These are phyloP conservation scores for Papilio aristodemus DNA, from an alignment of 1,140 invertebrate species.

Conservation along the genomic window DNA sequence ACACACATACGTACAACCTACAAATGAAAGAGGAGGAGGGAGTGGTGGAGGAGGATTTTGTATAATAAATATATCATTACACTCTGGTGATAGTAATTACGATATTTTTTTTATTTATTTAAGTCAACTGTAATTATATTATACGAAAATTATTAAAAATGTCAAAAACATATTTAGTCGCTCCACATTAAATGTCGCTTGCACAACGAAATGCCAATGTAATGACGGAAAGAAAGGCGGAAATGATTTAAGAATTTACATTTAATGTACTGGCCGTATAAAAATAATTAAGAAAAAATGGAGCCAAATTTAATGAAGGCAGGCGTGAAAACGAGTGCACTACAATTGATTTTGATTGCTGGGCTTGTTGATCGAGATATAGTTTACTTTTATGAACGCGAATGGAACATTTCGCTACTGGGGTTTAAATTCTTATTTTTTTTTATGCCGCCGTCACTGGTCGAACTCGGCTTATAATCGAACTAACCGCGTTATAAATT, in stretches of 20 bases:
- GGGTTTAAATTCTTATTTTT: not conserved
- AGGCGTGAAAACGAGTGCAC: slow-evolving; percentile 16
- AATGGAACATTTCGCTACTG: not conserved
- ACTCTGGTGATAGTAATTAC: too few species aligned
- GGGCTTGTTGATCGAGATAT: not conserved
- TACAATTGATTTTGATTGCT: slow-evolving; percentile 3
- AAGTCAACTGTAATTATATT: too few species aligned
- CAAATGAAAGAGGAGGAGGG: too few species aligned
- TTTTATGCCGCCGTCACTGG: too few species aligned
- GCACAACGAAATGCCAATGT: slow-evolving; percentile 7
- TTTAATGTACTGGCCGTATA: slow-evolving; percentile 13
- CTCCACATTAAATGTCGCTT: not conserved
- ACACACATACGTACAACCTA: too few species aligned
- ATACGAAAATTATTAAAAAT: not conserved
- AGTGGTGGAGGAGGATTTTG: too few species aligned
- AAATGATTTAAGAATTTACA: slow-evolving; percentile 10
- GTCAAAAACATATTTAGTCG: not conserved
- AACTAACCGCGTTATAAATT: too few species aligned
- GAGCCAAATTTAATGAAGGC: slow-evolving; percentile 10
- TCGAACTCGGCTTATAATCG: too few species aligned
- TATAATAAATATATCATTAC: too few species aligned
- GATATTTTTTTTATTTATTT: too few species aligned
- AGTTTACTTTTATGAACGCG: not conserved
- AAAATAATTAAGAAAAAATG: not conserved
- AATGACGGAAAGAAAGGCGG: slow-evolving; percentile 19